phyloP scores from a whole-genome alignment of 2,888 invertebrate species.

The Trichacis sp. region DNA sequence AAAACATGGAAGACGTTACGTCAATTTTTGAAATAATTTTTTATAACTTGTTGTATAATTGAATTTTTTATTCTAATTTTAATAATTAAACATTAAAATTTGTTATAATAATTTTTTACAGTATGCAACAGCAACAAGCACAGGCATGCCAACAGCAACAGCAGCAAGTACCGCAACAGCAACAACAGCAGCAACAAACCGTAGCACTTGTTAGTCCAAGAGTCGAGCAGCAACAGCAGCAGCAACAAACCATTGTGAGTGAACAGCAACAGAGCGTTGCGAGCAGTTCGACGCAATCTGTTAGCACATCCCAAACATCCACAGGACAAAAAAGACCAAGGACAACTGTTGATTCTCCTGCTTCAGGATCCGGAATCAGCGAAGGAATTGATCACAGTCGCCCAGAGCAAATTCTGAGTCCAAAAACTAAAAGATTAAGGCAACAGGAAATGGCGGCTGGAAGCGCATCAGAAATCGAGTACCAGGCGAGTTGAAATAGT shows the following conservation, averaged over 20 bases:
- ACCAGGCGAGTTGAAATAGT: no score
- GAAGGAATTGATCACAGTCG: slow-evolving; percentile 59
- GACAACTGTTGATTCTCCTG: slow-evolving; percentile 59
- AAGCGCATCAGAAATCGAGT: slow-evolving; percentile 65
- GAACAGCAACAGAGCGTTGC: slow-evolving; percentile 67
- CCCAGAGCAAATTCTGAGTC: slow-evolving; percentile 60
- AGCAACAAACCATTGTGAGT: slow-evolving; percentile 56
- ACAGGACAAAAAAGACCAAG: slow-evolving; percentile 74
- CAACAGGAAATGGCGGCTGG: slow-evolving; percentile 59
- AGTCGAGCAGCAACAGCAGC: slow-evolving; percentile 53
- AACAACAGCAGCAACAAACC: slow-evolving; percentile 61
- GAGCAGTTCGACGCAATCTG: slow-evolving; percentile 76
- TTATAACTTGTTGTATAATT: no score
- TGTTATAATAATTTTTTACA: no score
- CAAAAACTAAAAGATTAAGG: slow-evolving; percentile 59
- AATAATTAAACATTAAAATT: no score
- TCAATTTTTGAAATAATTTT: no score
- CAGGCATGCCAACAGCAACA: slow-evolving; percentile 49
- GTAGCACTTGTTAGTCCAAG: slow-evolving; percentile 60
- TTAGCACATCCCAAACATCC: slow-evolving; percentile 76
- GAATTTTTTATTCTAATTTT: not conserved
- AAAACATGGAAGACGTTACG: no score
- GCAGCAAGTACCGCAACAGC: slow-evolving; percentile 53
- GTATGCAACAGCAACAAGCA: slow-evolving; percentile 43
- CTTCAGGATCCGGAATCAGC: slow-evolving; percentile 56